Evolutionary conservation across 2,113 vertebrate species (phyloP), one percentile per base, ranked within the genome.

Genomic region (Prochilodus magdalenae): DNA sequence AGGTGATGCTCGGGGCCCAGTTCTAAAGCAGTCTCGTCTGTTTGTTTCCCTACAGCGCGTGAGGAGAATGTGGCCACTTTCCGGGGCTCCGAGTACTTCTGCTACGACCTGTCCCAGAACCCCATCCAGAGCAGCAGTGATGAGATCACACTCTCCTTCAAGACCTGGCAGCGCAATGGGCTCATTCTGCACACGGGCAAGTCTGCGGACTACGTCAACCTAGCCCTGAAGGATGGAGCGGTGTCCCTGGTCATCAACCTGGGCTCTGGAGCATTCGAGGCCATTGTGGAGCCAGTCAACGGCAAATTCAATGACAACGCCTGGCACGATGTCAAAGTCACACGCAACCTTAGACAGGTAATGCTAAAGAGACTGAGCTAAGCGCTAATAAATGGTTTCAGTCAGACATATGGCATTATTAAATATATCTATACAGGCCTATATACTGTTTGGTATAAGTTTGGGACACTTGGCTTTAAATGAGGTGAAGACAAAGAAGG

Each of bases 91-190:
- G 98, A 99, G 82, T 99, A 98, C 91, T 95, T 99, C 90, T 99
- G 97, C 94, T 99, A 99, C 66, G 98, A 99, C 92, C 94, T 99
- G 75, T 99, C 98, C 0, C 97, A 98, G 90, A 99, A 99, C 89
- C 98, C 98, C 1, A 99, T 99, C 92, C 98, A 99, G 93, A 99
- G 97, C 94, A 99, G 98, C 95, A 99, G 97, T 0, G 98, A 99
- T 0, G 98, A 99, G 89, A 99, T 99, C 89, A 99, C 98, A 0
- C 94, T 99, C 1, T 99, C 96, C 90, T 99, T 99, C 94, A 99
- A 98, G 94, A 99, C 98, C 0, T 98, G 97, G 96, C 98, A 99
- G 36, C 95, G 97, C 59, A 99, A 99, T 0, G 98, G 98, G 85
- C 97, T 99, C 20, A 99, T 99, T 26, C 95, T 98, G 47, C 98